Base-by-base conservation (phyloP, 2,888 invertebrate species). In the Carcina quercana region DNA sequence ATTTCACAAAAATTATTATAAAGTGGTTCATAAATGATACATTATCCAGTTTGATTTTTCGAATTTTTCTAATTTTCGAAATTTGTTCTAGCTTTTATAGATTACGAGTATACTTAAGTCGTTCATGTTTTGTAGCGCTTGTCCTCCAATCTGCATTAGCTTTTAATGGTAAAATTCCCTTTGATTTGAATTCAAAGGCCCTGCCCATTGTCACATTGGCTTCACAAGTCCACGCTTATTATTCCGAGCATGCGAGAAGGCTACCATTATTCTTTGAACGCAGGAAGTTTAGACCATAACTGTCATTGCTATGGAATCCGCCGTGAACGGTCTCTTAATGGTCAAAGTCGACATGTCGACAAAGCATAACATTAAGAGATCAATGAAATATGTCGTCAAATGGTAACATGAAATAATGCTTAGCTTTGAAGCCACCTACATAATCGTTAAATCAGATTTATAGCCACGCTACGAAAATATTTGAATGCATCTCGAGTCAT, bases 281-380 rank as follows among this genome's bases (percentile, higher is more conserved):
- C 65, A 71, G 76, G 78, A 78, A 66, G 65, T 55, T 43, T 37
- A 39, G 30, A 11, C 53, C 50, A 47, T 63, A 56, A 59, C 47
- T 19, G n/a, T 25, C 8, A 8, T 12, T 25, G 20, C 38, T 32
- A 45, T 52, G 54, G 62, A 61, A 61, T 64, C 55, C 36, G 43
- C 53, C 48, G 51, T 53, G 43, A 50, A 48, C 48, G 27, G 27
- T 29, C 38, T 30, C 24, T 38, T 35, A 38, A 34, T 20, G 29
- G 29, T 21, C 13, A 29, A 21, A 8, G 13, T 13, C 20, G 13
- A 20, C 19, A 6, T 11, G n/a, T 12, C 4, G n/a, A 14, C 25
- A 14, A 5, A 26, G 7, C 5, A 7, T 8, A 14, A 2, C 7
- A 14, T 26, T 26, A 14, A 2, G 7, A 26, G 6, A 12, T 11